phyloP scores from a whole-genome alignment of 2,113 vertebrate genomes.

The Argyrosomus japonicus region DNA sequence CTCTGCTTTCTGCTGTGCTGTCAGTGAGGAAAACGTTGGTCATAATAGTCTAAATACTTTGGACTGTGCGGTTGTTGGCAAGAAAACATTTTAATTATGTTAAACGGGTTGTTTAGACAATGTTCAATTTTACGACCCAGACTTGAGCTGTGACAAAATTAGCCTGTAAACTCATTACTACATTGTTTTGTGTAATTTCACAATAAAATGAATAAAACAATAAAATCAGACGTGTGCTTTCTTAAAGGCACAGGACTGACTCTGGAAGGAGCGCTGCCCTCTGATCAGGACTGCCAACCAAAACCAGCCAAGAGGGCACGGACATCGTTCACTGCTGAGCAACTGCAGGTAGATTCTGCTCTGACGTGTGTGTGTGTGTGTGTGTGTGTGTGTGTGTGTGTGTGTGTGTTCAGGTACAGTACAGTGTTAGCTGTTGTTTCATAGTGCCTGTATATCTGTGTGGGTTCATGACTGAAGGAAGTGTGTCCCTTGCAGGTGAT shows the following conservation, averaged over 20 bases:
- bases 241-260: constrained; percentile 90
- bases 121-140: not conserved
- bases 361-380: not conserved
- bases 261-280: constrained; percentile 92
- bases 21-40: not conserved
- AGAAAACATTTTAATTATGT: constrained; percentile 42
- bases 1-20: not conserved
- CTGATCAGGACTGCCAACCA: constrained; percentile 94
- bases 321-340: constrained; percentile 95
- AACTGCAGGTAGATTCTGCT: constrained; percentile 87
- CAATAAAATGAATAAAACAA: not conserved
- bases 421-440: not conserved
- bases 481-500: constrained; percentile 86
- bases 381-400: not conserved
- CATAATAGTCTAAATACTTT: constrained; percentile 38
- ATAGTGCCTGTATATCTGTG: not conserved
- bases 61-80: constrained; percentile 30
- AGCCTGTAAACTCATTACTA: not conserved
- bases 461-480: not conserved
- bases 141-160: constrained; percentile 3
- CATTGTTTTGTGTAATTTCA: not conserved
- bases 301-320: constrained; percentile 95
- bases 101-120: constrained; percentile 32
- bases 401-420: not conserved
- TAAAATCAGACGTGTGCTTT: not conserved